Percentiles rank a stretch among this genome's conserved stretches.
phyloP scores from a whole-genome alignment of 2,797 vertebrate species.

The Acipenser ruthenus region DNA sequence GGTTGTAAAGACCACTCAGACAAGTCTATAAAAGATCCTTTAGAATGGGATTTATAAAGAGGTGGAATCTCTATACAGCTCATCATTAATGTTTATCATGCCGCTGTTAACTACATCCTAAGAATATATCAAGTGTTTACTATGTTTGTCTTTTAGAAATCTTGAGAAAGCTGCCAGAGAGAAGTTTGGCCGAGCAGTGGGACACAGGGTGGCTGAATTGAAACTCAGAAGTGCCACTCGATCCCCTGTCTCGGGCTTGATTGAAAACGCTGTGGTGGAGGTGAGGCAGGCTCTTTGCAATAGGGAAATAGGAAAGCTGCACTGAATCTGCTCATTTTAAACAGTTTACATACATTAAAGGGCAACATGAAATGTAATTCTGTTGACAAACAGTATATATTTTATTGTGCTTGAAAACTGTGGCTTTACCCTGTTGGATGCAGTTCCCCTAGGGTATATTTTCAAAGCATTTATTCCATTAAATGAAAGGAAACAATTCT shows the following conservation, averaged over 20 bases:
- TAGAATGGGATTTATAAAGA: neutral
- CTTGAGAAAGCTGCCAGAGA: conserved; percentile 22
- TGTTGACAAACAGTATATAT: neutral
- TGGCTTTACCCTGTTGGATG: no score
- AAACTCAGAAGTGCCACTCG: conserved; percentile 32
- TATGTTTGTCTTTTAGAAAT: conserved; percentile 12
- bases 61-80: no score
- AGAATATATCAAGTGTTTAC: neutral
- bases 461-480: no score
- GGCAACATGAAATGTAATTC: neutral
- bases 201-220: conserved; percentile 18
- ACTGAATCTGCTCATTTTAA: neutral
- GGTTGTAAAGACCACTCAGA: neutral
- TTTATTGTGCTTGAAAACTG: no score
- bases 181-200: conserved; percentile 23
- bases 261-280: conserved; percentile 35
- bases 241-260: conserved; percentile 32
- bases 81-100: neutral
- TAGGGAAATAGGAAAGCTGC: no score
- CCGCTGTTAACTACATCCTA: neutral
- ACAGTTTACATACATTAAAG: neutral
- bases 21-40: neutral
- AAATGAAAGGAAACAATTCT: no score
- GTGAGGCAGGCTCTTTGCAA: conserved; percentile 17
- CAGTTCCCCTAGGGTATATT: no score